phyloP scores from a whole-genome alignment of 1,140 invertebrate species.

The Caenorhabditis inopinata region DNA sequence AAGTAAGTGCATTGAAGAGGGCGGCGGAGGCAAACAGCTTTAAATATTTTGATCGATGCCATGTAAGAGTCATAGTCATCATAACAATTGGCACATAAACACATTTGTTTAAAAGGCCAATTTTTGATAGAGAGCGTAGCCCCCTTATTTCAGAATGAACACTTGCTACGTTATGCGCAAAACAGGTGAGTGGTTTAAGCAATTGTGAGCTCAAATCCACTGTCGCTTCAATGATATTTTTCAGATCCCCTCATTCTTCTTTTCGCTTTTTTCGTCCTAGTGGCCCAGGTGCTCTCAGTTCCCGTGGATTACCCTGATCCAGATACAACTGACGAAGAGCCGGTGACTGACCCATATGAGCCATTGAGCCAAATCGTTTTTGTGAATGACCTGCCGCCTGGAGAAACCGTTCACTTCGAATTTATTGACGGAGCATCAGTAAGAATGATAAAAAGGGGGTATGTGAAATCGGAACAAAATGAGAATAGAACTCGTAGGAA shows the following conservation, averaged over 20 bases:
- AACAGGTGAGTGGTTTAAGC: neutral
- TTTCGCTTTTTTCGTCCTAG: neutral
- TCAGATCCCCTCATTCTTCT: neutral
- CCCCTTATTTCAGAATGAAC: too few species aligned
- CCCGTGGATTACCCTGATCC: neutral
- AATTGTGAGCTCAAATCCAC: too few species aligned
- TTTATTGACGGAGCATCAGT: neutral
- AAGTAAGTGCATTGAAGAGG: too few species aligned
- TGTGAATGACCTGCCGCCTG: neutral
- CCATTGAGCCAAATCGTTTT: neutral
- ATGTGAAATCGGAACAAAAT: too few species aligned
- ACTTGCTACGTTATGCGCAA: neutral
- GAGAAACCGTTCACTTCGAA: neutral
- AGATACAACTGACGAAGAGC: neutral
- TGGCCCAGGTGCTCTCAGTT: neutral
- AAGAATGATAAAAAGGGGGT: too few species aligned
- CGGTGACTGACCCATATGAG: neutral
- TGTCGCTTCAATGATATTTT: neutral
- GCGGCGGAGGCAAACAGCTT: neutral
- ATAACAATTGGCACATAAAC: too few species aligned
- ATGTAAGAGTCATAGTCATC: neutral
- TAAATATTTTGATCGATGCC: slow-evolving; percentile 5
- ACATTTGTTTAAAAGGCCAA: too few species aligned
- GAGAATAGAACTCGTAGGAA: too few species aligned
- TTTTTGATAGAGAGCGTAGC: too few species aligned